Evolutionary conservation across 2,888 invertebrate genomes (phyloP).

Genomic region (Melolontha melolontha): DNA sequence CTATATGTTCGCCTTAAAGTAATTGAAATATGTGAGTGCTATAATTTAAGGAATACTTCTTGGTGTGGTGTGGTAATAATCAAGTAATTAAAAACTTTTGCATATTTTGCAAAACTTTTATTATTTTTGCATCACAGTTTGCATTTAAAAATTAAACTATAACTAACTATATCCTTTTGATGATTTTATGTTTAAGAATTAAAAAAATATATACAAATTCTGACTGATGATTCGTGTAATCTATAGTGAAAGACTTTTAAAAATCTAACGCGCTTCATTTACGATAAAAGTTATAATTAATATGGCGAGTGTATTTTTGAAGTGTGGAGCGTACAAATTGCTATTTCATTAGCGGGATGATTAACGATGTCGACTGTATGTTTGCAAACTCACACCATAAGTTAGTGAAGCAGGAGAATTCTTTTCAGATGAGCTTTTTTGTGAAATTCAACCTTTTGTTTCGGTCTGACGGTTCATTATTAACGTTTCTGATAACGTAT

Average conservation of each 20-base stretch:
- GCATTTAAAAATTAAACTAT: not conserved
- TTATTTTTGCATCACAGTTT: too few species aligned
- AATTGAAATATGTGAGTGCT: too few species aligned
- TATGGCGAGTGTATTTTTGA: slow-evolving; percentile 46
- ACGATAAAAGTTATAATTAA: slow-evolving; percentile 53
- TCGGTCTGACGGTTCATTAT: slow-evolving; percentile 43
- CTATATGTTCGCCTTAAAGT: too few species aligned
- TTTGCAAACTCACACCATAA: slow-evolving; percentile 55
- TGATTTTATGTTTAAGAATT: slow-evolving; percentile 16
- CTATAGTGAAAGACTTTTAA: slow-evolving; percentile 53
- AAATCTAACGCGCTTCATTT: slow-evolving; percentile 52
- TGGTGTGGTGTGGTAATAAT: too few species aligned
- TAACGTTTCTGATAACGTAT: slow-evolving; percentile 42
- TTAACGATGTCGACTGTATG: slow-evolving; percentile 53
- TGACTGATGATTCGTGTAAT: slow-evolving; percentile 49
- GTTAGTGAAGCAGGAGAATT: slow-evolving; percentile 51
- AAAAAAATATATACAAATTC: slow-evolving; percentile 27
- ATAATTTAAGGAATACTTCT: too few species aligned
- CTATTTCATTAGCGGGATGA: slow-evolving; percentile 60
- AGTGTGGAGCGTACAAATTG: slow-evolving; percentile 54
- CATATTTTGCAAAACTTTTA: too few species aligned
- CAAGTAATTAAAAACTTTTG: too few species aligned
- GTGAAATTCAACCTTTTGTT: slow-evolving; percentile 43
- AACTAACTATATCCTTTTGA: not conserved
- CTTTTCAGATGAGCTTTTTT: slow-evolving; percentile 47